Percentiles rank a stretch among this genome's conserved stretches.
These are phyloP conservation scores for Papilio polytes DNA, from an alignment of 1,140 invertebrate species.

Conservation along the genomic window DNA sequence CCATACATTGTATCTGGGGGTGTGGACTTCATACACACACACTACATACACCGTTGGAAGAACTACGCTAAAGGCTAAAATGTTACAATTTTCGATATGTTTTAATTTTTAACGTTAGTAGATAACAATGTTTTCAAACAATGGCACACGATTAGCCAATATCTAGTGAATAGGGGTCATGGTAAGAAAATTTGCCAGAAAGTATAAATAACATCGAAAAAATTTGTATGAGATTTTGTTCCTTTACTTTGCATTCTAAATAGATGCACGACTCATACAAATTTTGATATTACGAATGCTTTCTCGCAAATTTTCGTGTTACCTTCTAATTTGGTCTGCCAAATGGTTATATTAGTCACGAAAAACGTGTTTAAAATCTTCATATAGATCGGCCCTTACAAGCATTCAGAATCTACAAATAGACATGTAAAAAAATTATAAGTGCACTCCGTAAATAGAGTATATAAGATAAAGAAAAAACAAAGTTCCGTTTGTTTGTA, in stretches of 20 bases:
- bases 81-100: conserved; percentile 80
- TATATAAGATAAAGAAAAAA: not conserved
- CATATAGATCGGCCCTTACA: conserved; percentile 9
- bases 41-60: conserved; percentile 73
- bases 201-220: too few species aligned
- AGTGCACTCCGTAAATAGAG: not conserved
- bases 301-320: too few species aligned
- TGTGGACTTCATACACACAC: conserved; percentile 53
- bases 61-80: conserved; percentile 81
- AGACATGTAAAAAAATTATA: not conserved
- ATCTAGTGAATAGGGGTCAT: conserved; percentile 36
- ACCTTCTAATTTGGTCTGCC: conserved; percentile 38
- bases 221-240: too few species aligned
- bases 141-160: conserved; percentile 78
- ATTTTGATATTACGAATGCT: too few species aligned
- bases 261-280: too few species aligned
- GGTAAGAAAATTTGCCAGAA: too few species aligned
- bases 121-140: conserved; percentile 69
- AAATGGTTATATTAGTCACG: conserved; percentile 20
- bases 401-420: not conserved
- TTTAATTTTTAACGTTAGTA: conserved; percentile 68
- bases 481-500: not conserved
- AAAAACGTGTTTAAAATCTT: conserved; percentile 10
- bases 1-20: conserved; percentile 20
- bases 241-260: too few species aligned